These are phyloP conservation scores for Halichoerus grypus DNA, from an alignment of 2,113 vertebrate species.

Conservation along the genomic window DNA sequence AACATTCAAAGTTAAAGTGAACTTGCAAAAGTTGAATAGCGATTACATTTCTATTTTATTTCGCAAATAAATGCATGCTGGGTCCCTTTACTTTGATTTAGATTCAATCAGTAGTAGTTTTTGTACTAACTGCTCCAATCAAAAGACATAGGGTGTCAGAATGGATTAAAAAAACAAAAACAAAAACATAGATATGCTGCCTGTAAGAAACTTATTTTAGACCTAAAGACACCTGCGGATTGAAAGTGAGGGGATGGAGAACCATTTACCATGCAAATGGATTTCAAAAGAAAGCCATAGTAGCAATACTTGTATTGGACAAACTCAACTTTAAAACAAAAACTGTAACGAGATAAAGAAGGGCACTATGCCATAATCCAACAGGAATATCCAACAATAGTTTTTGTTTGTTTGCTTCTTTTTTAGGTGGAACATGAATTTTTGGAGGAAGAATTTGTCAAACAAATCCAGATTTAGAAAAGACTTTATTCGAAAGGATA, in stretches of 20 bases:
- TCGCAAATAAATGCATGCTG: neutral
- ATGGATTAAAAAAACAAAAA: neutral
- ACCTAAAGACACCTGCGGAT: neutral
- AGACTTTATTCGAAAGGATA: neutral
- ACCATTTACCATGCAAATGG: neutral
- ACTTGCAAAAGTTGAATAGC: neutral
- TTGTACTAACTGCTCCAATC: neutral
- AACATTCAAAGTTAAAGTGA: neutral
- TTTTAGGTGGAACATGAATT: neutral
- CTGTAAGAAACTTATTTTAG: neutral
- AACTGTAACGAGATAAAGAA: neutral
- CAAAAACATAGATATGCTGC: neutral
- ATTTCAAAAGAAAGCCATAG: neutral
- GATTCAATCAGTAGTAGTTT: neutral
- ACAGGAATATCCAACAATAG: neutral
- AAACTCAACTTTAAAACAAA: neutral
- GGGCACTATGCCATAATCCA: neutral
- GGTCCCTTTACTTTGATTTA: conserved; percentile 1
- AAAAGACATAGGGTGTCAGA: neutral
- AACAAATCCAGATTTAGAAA: neutral
- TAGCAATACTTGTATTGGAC: neutral
- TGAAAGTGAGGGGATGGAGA: neutral
- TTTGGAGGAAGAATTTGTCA: neutral
- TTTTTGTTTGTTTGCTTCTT: neutral
- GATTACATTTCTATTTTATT: neutral